Evolutionary conservation across 92 coral and sea anemone genomes (phyloP).

Genomic region (Parazoanthus darwini): DNA sequence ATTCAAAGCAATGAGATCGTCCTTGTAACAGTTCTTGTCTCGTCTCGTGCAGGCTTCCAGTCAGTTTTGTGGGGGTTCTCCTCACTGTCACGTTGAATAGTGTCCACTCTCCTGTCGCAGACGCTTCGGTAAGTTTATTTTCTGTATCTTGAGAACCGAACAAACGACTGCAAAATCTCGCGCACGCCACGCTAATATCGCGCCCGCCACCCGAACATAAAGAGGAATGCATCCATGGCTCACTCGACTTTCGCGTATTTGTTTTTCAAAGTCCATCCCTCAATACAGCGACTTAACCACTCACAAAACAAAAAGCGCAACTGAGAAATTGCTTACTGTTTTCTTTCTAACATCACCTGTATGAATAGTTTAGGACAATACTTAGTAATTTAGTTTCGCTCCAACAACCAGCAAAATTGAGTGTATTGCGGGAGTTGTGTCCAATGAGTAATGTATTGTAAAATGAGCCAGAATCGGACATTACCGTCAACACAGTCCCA

Average conservation of each 20-base stretch:
- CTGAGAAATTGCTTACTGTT: background rate
- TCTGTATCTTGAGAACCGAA: background rate
- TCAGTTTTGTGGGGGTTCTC: slow-evolving; percentile 47
- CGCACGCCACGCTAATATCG: slow-evolving; percentile 11
- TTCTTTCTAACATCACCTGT: no score
- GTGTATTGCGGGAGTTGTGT: background rate
- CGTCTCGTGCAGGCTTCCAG: slow-evolving; percentile 50
- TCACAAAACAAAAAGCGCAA: background rate
- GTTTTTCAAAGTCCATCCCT: background rate
- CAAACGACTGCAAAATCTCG: background rate
- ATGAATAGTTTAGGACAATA: background rate
- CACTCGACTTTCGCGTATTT: background rate
- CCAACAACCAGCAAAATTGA: background rate
- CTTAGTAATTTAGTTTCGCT: no score
- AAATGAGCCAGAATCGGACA: background rate
- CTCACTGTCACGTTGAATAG: slow-evolving; percentile 33
- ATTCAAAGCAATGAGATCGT: slow-evolving; percentile 12
- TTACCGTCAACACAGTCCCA: no score
- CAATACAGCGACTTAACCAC: no score
- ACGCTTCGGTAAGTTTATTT: slow-evolving; percentile 56
- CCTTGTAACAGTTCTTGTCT: background rate
- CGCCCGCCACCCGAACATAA: slow-evolving; percentile 11
- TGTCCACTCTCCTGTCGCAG: slow-evolving; percentile 49
- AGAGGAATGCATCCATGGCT: background rate
- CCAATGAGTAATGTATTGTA: background rate